A percentile compares a stretch with the other conserved stretches of the same genome.
Conservation (phyloP, 2,888 invertebrate species). For the Ochropacha duplaris region DNA sequence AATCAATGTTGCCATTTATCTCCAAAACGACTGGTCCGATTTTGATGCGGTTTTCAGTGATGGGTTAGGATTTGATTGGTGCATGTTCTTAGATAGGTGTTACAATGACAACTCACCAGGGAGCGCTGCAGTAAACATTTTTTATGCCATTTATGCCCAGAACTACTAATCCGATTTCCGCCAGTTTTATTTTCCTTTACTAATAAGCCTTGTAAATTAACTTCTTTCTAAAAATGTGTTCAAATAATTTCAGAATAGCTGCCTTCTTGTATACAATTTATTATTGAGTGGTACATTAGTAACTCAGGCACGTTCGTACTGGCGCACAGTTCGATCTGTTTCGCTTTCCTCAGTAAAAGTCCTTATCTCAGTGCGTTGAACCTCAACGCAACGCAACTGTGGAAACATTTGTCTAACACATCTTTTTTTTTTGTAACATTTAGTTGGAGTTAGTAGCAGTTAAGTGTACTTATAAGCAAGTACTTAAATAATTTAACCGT, state of each 20-base stretch:
- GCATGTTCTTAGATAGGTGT: no score
- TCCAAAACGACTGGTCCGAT: no score
- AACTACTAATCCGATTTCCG: no score
- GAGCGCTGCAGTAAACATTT: no score
- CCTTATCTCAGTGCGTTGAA: conserved; percentile 47
- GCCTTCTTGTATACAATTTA: not conserved
- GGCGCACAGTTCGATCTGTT: conserved; percentile 29
- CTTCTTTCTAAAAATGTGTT: conserved; percentile 6
- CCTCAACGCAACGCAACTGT: conserved; percentile 18
- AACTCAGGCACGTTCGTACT: not conserved
- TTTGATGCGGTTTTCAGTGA: no score
- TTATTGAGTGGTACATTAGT: not conserved
- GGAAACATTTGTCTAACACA: conserved; percentile 11
- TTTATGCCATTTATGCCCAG: no score
- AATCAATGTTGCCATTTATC: no score
- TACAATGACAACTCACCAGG: no score
- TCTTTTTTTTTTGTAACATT: not conserved
- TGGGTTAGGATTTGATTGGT: no score
- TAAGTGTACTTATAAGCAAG: not conserved
- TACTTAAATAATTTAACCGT: no score
- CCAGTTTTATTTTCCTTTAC: no score
- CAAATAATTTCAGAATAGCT: not conserved
- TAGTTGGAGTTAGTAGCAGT: not conserved
- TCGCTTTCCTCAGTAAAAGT: conserved; percentile 51
- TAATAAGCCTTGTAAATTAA: no score